Base-by-base conservation (phyloP, 2,113 vertebrate species). In the Notarius lentiginosus region DNA sequence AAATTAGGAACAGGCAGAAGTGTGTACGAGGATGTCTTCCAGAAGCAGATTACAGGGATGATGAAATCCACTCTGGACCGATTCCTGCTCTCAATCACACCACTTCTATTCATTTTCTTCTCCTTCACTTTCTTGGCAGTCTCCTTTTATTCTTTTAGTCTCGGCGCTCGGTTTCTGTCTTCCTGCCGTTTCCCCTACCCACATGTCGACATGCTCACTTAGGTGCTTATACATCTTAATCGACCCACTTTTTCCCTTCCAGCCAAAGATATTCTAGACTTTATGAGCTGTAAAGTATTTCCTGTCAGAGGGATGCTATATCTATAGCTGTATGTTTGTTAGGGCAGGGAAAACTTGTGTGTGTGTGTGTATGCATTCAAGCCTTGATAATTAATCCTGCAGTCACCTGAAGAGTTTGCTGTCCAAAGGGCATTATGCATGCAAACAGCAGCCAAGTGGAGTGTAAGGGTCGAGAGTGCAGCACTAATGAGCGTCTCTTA, bases 1-100 rank as follows among this genome's bases (percentile, higher is more conserved):
- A 92, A 89, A 88, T 85, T 81, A 85, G 77, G 66, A 63, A 79
- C 17, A 88, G 47, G 77, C 47, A 85, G 83, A 60, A 83, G 82
- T 86, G 83, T 82, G 66, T 73, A 20, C 65, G 80, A 85, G 85
- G 51, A 92, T 73, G 76, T 49, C 24, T 87, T 88, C 85, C 84
- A 90, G 70, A 91, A 84, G 90, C 63, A 85, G 86, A 84, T 88
- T 79, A 82, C 79, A 77, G 85, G 81, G 53, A 83, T 86, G 82
- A 90, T 89, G 82, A 89, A 73, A 77, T 76, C 72, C 58, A 60
- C 89, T 30, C 76, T 56, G 51, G 61, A 65, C 60, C 76, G 88
- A 63, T 85, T 85, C 75, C 73, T 47, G 73, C 30, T n/a, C 55
- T 85, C 56, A 76, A 63, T 60, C 70, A 76, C 70, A 76, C 55